Percentiles rank a stretch among this genome's conserved stretches.
These are phyloP conservation scores for Chroicocephalus ridibundus DNA, from an alignment of 2,113 vertebrate genomes.

Conservation along the genomic window DNA sequence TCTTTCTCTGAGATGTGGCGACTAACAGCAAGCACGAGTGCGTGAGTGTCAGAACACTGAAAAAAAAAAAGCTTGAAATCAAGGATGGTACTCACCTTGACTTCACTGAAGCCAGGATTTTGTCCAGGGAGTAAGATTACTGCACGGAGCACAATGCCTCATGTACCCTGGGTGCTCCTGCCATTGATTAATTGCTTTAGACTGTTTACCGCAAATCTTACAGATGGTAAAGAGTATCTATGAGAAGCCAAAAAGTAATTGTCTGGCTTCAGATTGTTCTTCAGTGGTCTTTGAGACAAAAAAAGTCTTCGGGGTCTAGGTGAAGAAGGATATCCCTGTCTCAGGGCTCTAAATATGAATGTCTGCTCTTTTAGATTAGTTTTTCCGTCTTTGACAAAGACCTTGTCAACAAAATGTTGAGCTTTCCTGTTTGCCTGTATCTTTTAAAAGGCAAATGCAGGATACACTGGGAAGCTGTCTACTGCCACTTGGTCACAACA, in stretches of 20 bases:
- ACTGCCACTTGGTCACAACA: background rate
- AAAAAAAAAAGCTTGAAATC: background rate
- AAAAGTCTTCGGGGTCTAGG: background rate
- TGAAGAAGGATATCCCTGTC: background rate
- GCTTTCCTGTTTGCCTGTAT: background rate
- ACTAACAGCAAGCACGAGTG: background rate
- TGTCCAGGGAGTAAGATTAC: background rate
- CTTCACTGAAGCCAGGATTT: background rate
- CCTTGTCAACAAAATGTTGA: background rate
- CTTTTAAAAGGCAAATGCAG: background rate
- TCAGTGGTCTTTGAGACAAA: background rate
- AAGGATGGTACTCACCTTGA: background rate
- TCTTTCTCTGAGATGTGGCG: background rate
- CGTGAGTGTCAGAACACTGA: background rate
- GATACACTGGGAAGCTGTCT: background rate
- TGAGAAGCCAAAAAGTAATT: background rate
- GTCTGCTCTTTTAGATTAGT: background rate
- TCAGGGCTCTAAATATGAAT: background rate
- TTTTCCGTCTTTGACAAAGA: background rate
- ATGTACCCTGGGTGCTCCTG: background rate
- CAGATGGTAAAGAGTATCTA: background rate
- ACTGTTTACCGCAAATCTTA: background rate
- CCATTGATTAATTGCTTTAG: background rate
- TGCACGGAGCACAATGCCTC: background rate
- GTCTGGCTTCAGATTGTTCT: background rate